Evolutionary conservation across 2,797 vertebrate species (phyloP).

Genomic region (Orestias chungarensis): DNA sequence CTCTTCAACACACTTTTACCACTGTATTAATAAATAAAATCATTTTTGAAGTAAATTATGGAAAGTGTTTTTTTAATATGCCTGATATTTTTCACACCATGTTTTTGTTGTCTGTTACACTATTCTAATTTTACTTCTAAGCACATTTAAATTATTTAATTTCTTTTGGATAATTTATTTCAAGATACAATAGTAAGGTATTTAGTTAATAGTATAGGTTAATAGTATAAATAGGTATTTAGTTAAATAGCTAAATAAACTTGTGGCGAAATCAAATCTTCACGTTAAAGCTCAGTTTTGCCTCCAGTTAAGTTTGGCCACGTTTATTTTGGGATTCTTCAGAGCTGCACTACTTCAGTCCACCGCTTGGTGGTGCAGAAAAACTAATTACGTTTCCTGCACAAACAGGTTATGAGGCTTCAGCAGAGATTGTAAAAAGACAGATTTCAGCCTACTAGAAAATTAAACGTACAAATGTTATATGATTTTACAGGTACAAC

Average conservation of each 20-base stretch:
- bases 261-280: background rate
- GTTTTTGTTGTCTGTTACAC: background rate
- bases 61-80: constrained; percentile 15
- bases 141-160: background rate
- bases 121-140: background rate
- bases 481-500: background rate
- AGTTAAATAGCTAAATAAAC: background rate
- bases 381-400: constrained; percentile 19
- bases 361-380: constrained; percentile 45
- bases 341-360: background rate
- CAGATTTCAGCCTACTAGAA: background rate
- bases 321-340: background rate
- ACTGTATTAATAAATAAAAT: constrained; percentile 95
- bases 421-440: background rate
- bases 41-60: constrained; percentile 93
- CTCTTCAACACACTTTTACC: constrained; percentile 93
- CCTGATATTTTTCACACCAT: background rate
- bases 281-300: background rate
- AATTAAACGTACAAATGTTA: background rate
- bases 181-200: too few species aligned
- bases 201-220: too few species aligned
- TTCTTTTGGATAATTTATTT: background rate
- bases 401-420: constrained; percentile 25
- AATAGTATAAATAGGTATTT: background rate
- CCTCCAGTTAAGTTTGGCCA: background rate